Evolutionary conservation across 2,888 invertebrate genomes (phyloP).

Genomic region (Andrena minutula): DNA sequence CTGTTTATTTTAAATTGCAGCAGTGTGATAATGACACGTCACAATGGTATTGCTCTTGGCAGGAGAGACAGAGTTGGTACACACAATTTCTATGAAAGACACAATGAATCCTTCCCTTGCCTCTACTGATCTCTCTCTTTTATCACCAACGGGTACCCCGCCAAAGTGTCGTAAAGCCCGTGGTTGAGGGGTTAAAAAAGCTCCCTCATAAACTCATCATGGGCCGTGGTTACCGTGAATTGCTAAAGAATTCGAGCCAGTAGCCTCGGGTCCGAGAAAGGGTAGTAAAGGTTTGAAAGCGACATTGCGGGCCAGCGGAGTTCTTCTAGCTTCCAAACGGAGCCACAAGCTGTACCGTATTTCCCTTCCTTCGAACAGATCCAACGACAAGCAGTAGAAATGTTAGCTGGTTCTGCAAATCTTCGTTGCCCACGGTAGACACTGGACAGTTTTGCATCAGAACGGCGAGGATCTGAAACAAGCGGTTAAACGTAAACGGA

Average conservation of each 20-base stretch:
- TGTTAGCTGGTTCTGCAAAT: too few species aligned
- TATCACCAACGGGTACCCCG: conserved; percentile 54
- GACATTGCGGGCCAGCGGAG: conserved; percentile 17
- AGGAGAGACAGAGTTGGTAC: neutral
- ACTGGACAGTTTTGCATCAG: neutral
- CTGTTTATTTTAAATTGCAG: neutral
- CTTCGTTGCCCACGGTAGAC: too few species aligned
- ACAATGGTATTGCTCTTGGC: neutral
- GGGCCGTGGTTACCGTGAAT: conserved; percentile 51
- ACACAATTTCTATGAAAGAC: conserved; percentile 58
- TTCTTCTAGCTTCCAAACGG: neutral
- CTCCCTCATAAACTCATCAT: conserved; percentile 74
- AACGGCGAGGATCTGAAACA: conserved; percentile 27
- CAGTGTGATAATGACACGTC: neutral
- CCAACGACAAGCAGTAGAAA: too few species aligned
- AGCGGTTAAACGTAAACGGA: conserved; percentile 54
- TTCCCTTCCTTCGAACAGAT: too few species aligned
- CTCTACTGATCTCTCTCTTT: conserved; percentile 37
- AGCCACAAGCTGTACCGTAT: neutral
- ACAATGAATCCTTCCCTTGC: conserved; percentile 45
- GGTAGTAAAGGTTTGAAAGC: conserved; percentile 48
- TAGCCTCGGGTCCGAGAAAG: conserved; percentile 25
- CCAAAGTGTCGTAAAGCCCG: conserved; percentile 74
- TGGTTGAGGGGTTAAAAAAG: conserved; percentile 64
- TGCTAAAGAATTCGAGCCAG: conserved; percentile 39